Percentiles rank a stretch among this genome's conserved stretches.
phyloP scores from a whole-genome alignment of 2,797 vertebrate genomes.

The Astyanax mexicanus region DNA sequence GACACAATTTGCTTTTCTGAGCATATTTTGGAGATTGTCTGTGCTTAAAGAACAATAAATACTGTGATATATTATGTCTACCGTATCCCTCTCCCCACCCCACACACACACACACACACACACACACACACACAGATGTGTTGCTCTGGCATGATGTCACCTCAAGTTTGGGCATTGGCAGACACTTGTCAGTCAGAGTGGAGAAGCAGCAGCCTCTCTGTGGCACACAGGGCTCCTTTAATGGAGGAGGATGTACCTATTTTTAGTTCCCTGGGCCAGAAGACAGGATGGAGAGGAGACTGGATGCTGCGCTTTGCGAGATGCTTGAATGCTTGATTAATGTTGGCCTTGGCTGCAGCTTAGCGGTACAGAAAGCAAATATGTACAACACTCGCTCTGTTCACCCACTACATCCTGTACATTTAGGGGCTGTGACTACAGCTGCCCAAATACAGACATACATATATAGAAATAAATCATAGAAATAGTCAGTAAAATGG shows the following conservation, averaged over 20 bases:
- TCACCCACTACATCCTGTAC: neutral
- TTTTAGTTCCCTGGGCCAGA: neutral
- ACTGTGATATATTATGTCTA: too few species aligned
- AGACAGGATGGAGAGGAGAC: neutral
- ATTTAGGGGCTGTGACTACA: too few species aligned
- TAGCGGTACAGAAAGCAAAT: constrained; percentile 7
- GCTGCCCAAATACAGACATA: neutral
- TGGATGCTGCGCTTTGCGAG: constrained; percentile 14
- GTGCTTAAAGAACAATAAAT: too few species aligned
- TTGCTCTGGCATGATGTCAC: too few species aligned
- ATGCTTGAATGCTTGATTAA: constrained; percentile 40
- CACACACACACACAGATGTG: neutral
- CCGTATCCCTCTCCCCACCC: too few species aligned
- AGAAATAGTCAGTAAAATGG: too few species aligned
- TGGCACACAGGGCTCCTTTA: neutral
- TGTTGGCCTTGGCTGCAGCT: neutral
- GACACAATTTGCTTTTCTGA: too few species aligned
- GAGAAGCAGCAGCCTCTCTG: neutral
- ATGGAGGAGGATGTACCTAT: constrained; percentile 6
- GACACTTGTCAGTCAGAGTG: neutral
- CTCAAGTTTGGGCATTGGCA: neutral
- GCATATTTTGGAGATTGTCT: too few species aligned
- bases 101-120: constrained; percentile 15
- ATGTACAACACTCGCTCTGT: neutral
- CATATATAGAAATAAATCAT: too few species aligned